Conservation (phyloP, 2,888 invertebrate genomes). For the Drosophila buzzatii region DNA sequence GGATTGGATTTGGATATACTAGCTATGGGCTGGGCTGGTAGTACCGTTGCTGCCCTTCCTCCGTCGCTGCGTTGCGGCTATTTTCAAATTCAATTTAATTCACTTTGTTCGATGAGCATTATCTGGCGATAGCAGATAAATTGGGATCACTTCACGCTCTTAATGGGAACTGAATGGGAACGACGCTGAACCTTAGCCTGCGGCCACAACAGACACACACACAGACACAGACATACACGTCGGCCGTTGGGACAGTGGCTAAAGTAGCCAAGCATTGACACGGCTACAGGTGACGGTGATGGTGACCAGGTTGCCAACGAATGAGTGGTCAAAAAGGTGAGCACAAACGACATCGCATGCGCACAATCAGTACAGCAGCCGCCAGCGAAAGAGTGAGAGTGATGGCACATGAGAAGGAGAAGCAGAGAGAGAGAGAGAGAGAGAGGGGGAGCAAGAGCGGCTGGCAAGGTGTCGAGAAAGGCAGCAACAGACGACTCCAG, state of each 20-base stretch:
- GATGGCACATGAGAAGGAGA: not conserved
- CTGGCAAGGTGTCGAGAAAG: slow-evolving; percentile 70
- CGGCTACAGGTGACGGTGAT: slow-evolving; percentile 54
- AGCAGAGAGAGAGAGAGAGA: not conserved
- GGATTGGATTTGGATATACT: slow-evolving; percentile 1
- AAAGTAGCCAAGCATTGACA: slow-evolving; percentile 68
- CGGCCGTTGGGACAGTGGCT: slow-evolving; percentile 65
- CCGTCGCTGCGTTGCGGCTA: slow-evolving; percentile 49
- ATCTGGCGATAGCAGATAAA: slow-evolving; percentile 85
- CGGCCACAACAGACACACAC: slow-evolving; percentile 10
- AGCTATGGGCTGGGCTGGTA: not conserved
- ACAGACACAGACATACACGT: not conserved
- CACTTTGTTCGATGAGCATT: slow-evolving; percentile 86
- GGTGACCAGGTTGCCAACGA: slow-evolving; percentile 55
- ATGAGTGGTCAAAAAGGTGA: slow-evolving; percentile 82
- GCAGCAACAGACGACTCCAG: slow-evolving; percentile 17
- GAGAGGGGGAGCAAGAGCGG: not conserved
- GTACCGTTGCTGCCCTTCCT: not conserved
- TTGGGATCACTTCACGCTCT: slow-evolving; percentile 85
- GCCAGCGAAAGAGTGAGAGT: slow-evolving; percentile 43
- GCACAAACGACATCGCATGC: slow-evolving; percentile 83
- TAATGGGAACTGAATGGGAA: slow-evolving; percentile 77
- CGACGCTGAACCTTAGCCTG: slow-evolving; percentile 19
- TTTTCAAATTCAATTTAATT: slow-evolving; percentile 85
- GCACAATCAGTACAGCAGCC: slow-evolving; percentile 73